Evolutionary conservation across 2,113 vertebrate genomes (phyloP), one percentile per base, ranked within the genome.

Genomic region (Psophia crepitans): DNA sequence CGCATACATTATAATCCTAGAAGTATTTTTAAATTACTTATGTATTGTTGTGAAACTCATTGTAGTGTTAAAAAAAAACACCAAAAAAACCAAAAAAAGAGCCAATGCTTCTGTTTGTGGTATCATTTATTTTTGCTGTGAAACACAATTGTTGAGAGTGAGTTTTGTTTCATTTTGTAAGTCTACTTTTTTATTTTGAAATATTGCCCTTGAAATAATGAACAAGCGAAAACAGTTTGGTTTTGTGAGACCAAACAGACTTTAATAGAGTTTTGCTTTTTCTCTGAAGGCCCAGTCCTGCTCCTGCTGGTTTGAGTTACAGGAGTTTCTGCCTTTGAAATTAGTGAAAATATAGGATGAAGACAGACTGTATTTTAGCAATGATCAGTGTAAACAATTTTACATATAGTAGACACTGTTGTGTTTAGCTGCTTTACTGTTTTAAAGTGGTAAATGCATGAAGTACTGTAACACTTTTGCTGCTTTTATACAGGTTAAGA

Each of bases 191-290:
- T 43, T 44, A 16, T 41, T 92, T 94, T 91, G 85, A 92, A 80
- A 65, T 90, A 84, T 4, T 94, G 48, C 46, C 80, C 48, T 87
- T 93, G 87, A 95, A 89, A 90, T 54, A 81, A 73, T 69, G 49
- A 94, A 77, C 70, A 89, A 87, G 48, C 84, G 84, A 85, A 96
- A 91, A 4, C 84, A 56, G 49, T 93, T 77, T 57, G 21, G 85
- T 96, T 96, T 64, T 54, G 26, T 79, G n/a, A 95, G 88, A 97
- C 89, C 61, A 93, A 84, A 89, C 68, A 94, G 28, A 93, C 73
- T 87, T 92, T 60, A 48, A 21, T 76, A 74, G 8, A 96, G 56
- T 90, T 90, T 92, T 74, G 5, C 10, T 46, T 87, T 68, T 35
- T 60, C 22, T 61, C 11, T 43, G 24, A 60, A 79, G 56, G 20